Base-by-base conservation (phyloP, 2,888 invertebrate genomes). In the Clostera curtula region DNA sequence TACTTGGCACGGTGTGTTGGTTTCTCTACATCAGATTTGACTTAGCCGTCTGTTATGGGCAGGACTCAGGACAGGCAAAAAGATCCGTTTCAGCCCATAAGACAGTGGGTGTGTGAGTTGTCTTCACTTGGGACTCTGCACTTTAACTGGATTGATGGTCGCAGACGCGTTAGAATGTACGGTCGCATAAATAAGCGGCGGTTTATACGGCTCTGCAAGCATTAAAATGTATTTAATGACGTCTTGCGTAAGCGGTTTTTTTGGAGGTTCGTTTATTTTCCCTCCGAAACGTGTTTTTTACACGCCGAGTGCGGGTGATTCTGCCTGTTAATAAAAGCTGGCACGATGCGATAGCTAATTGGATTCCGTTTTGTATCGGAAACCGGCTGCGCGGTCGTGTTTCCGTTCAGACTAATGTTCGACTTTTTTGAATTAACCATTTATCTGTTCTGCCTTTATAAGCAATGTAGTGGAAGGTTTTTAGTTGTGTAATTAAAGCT, bases 311-410 rank as follows among this genome's bases (percentile, higher is more conserved):
- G 61, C 62, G 56, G 60, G 53, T 61, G 57, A 63, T 65, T 64
- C 59, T 64, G 56, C 43, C 58, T 49, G 55, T 60, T 69, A 72
- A 70, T 73, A 66, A 70, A 72, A 68, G 61, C 60, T 53, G 53
- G 46, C 56, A 65, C 66, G 69, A 67, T 71, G 67, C 59, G 62
- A 61, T 59, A 56, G 65, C 63, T 76, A 77, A 77, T 77, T 77
- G 79, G 75, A 74, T 72, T 68, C 66, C 60, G 67, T 68, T 73
- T 69, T 64, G 74, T 70, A 67, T 70, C 64, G 67, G 65, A 63
- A 67, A 60, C 59, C 58, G 56, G 53, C 48, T 46, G 49, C 43
- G 46, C 51, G 54, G 53, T 45, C 56, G 48, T 55, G 61, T 66
- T 67, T 63, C 56, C 58, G 52, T 40, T 52, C 37, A 34, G 39